Evolutionary conservation across 2,797 vertebrate genomes (phyloP), one percentile per base, ranked within the genome.

Genomic region (Malacoraja senta): DNA sequence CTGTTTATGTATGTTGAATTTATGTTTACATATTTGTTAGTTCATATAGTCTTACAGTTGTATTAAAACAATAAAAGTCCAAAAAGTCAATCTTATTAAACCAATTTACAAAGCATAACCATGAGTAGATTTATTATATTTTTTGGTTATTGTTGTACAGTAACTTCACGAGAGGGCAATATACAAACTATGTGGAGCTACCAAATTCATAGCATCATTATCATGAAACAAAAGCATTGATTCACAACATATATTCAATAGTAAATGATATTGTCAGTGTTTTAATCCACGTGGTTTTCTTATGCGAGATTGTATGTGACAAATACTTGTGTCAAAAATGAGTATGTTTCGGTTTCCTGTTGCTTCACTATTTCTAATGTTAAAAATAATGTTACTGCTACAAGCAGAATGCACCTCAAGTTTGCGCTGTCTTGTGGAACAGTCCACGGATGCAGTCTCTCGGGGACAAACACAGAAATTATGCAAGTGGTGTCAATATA

Each of bases 51-150:
- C 38, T 76, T 44, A 15, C 26, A 44, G 44, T 91, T 10, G 10
- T 92, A 74, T 53, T 44, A 76, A 92, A 92, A 92, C 72, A 74
- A 26, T 92, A 76, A 92, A 91, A 91, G 44, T 91, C 6, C 68
- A 44, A 74, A 53, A 76, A 74, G 19, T 29, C 32, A 88, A 92
- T 92, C 65, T 53, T 44, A 92, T 76, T n/a, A 53, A 76, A 92
- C 44, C 68, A 92, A 92, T 92, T 92, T 92, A 92, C 90, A 92
- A 92, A 92, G 72, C 76, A 63, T 68, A 90, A 90, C 86, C n/a
- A 90, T 65, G 63, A 88, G 24, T 63, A 63, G 86, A 44, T 76
- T 92, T 92, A 76, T 76, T 92, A 58, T 76, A 76, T 44, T 92
- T 92, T 29, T 44, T 58, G 90, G 90, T 76, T 92, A 92, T 76